Evolutionary conservation across 2,113 vertebrate species (phyloP).

Genomic region (Cavia aperea): DNA sequence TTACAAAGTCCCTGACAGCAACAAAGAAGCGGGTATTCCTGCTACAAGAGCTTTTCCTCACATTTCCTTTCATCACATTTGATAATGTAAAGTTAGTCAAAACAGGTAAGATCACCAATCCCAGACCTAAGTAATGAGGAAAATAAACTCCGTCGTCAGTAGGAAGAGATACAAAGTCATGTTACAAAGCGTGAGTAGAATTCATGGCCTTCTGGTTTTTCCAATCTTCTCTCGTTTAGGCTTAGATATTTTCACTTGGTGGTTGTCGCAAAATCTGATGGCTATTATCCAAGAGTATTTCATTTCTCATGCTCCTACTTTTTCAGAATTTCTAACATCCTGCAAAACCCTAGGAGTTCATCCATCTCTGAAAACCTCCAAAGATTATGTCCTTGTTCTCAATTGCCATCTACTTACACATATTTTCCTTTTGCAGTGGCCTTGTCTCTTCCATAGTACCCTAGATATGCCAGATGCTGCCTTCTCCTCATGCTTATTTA

Average conservation of each 20-base stretch:
- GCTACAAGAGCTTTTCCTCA: not conserved
- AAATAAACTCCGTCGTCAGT: not conserved
- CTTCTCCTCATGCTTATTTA: not conserved
- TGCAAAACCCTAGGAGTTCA: not conserved
- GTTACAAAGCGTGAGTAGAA: not conserved
- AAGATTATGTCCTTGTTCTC: not conserved
- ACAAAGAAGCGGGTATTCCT: not conserved
- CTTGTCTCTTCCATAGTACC: not conserved
- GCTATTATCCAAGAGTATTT: not conserved
- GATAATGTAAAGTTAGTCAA: not conserved
- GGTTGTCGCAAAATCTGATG: not conserved
- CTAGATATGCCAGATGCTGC: not conserved
- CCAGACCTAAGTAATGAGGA: not conserved
- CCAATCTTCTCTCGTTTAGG: not conserved
- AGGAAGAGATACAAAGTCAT: not conserved
- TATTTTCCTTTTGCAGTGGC: not conserved
- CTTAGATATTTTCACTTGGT: not conserved
- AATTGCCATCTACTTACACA: not conserved
- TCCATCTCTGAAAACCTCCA: not conserved
- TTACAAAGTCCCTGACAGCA: not conserved
- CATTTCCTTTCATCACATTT: not conserved
- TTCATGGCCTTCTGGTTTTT: not conserved
- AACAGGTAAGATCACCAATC: not conserved
- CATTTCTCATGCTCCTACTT: not conserved
- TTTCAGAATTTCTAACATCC: not conserved